phyloP scores from a whole-genome alignment of 2,888 invertebrate genomes.

The Platycheirus albimanus region DNA sequence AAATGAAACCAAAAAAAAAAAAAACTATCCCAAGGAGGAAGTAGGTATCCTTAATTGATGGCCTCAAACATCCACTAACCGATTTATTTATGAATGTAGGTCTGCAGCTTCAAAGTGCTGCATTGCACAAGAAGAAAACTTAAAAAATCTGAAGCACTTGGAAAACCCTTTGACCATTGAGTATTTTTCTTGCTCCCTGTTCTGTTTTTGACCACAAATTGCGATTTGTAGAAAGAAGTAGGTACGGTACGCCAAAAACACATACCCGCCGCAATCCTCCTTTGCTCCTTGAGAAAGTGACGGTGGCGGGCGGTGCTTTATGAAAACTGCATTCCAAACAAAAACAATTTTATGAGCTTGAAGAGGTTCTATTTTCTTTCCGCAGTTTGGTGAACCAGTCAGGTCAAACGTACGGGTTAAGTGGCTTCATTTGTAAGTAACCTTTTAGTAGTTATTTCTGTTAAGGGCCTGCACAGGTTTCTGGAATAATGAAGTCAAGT shows the following conservation, averaged over 20 bases:
- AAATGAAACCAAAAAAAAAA: constrained; percentile 50
- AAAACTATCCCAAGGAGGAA: constrained; percentile 42
- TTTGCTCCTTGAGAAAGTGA: too few species aligned
- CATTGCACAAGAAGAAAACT: constrained; percentile 10
- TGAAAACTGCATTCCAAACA: constrained; percentile 17
- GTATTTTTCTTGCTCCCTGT: constrained; percentile 28
- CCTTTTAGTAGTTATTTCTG: constrained; percentile 22
- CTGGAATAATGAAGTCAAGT: constrained; percentile 12
- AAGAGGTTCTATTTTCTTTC: constrained; percentile 41
- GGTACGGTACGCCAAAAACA: too few species aligned
- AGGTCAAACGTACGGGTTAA: constrained; percentile 65
- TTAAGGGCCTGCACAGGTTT: constrained; percentile 14
- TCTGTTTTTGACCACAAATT: constrained; percentile 66
- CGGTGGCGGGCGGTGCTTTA: too few species aligned
- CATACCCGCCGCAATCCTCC: not conserved
- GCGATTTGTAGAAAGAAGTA: constrained; percentile 52
- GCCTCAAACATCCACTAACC: constrained; percentile 62
- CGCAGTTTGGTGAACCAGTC: constrained; percentile 18
- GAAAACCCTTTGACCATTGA: constrained; percentile 58
- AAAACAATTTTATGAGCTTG: constrained; percentile 31
- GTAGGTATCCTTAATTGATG: constrained; percentile 62
- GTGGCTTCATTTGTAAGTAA: constrained; percentile 63
- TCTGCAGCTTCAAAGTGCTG: not conserved
- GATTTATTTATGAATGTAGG: constrained; percentile 48
- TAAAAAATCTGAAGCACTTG: constrained; percentile 42